Evolutionary conservation across 2,888 invertebrate genomes (phyloP).

Genomic region (Nysson spinosus): DNA sequence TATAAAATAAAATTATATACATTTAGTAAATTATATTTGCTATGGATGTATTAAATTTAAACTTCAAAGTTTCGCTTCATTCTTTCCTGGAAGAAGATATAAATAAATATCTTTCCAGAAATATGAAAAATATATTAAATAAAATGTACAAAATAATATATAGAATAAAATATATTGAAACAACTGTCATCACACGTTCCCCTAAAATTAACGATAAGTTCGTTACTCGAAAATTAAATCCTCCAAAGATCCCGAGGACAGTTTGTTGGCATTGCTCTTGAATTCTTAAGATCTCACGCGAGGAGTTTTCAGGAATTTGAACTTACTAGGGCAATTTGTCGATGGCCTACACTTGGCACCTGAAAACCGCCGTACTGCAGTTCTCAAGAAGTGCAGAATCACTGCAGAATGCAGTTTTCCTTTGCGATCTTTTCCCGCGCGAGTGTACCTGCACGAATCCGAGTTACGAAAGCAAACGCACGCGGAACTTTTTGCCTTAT

Average conservation of each 20-base stretch:
- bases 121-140: too few species aligned
- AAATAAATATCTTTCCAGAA: too few species aligned
- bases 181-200: conserved; percentile 3
- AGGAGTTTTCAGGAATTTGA: conserved; percentile 33
- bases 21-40: too few species aligned
- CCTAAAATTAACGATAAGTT: not conserved
- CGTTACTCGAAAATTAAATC: conserved; percentile 22
- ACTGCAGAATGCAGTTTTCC: conserved; percentile 58
- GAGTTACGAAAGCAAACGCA: not conserved
- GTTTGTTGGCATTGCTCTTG: conserved; percentile 46
- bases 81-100: too few species aligned
- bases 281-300: conserved; percentile 58
- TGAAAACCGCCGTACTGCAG: conserved; percentile 57
- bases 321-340: conserved; percentile 62
- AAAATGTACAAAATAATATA: too few species aligned
- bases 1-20: too few species aligned
- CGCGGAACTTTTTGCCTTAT: too few species aligned
- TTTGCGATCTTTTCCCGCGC: conserved; percentile 5
- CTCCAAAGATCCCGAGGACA: conserved; percentile 26
- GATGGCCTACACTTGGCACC: conserved; percentile 58
- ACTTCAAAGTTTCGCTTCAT: too few species aligned
- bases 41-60: too few species aligned
- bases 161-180: not conserved
- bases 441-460: conserved; percentile 20
- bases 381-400: conserved; percentile 67